Conservation (phyloP, 2,888 invertebrate species). For the Caenorhabditis parvicauda region DNA sequence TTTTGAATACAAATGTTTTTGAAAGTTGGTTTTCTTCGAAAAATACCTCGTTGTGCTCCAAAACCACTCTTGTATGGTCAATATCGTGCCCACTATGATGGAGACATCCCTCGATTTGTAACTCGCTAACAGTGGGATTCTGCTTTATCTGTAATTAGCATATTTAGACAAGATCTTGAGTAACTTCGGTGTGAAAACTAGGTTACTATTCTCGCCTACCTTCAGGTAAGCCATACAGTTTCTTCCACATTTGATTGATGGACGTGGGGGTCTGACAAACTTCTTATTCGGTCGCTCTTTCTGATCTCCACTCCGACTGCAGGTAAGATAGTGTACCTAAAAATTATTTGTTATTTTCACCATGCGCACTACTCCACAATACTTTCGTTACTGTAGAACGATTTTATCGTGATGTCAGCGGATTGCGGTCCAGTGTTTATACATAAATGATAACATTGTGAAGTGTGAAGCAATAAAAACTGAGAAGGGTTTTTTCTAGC, state of each 20-base stretch:
- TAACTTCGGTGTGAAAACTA: no score
- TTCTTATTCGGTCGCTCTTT: constrained; percentile 44
- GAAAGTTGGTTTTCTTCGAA: neutral
- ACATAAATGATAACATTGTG: no score
- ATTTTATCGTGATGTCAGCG: no score
- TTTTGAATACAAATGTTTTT: neutral
- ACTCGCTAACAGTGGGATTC: constrained; percentile 35
- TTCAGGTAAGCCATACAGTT: constrained; percentile 45
- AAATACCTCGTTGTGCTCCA: constrained; percentile 28
- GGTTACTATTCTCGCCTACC: constrained; percentile 10
- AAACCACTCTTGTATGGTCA: constrained; percentile 28
- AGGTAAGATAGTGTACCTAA: constrained; percentile 37
- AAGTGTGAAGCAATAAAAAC: no score
- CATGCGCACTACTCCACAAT: no score
- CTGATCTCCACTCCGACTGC: constrained; percentile 41
- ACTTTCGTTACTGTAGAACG: no score
- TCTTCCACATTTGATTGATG: constrained; percentile 41
- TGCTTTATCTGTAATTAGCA: constrained; percentile 29
- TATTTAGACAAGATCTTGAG: neutral
- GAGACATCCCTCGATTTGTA: constrained; percentile 42
- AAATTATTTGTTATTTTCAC: no score
- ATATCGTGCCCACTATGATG: constrained; percentile 43
- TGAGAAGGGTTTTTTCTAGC: no score
- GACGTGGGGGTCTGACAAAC: constrained; percentile 34
- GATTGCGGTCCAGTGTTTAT: no score